Evolutionary conservation across 2,888 invertebrate genomes (phyloP).

Genomic region (Drosophila mimetica): DNA sequence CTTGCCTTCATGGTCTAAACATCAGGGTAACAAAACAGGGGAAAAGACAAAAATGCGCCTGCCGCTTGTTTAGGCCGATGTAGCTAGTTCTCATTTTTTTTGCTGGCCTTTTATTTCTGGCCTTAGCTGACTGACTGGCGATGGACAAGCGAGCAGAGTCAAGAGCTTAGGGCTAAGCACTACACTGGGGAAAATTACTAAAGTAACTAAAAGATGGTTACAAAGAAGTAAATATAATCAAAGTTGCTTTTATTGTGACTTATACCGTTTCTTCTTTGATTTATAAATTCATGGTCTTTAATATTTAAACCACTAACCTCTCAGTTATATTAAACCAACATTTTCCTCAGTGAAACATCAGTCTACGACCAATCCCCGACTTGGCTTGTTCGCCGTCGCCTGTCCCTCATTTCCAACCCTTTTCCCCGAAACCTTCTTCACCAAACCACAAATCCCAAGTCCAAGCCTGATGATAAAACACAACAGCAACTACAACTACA

Average conservation of each 20-base stretch:
- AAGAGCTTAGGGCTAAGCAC: constrained; percentile 49
- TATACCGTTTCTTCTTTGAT: too few species aligned
- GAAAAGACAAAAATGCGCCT: constrained; percentile 55
- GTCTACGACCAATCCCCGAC: constrained; percentile 36
- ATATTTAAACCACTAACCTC: background rate
- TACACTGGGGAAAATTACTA: constrained; percentile 6
- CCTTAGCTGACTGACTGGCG: constrained; percentile 49
- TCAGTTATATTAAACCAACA: accelerated
- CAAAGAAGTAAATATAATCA: too few species aligned
- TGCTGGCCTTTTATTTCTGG: constrained; percentile 3
- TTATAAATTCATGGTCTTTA: background rate
- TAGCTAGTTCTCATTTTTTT: constrained; percentile 42
- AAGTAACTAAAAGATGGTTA: too few species aligned
- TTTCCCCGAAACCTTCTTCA: constrained; percentile 3
- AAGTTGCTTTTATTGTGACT: too few species aligned
- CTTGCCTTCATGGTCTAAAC: background rate
- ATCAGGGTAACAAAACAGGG: constrained; percentile 7
- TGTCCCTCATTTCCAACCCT: constrained; percentile 4
- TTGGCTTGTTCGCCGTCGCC: constrained; percentile 37
- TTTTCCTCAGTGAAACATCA: constrained; percentile 24
- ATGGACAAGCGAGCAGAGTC: constrained; percentile 59
- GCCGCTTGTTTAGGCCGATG: constrained; percentile 48
- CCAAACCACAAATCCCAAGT: constrained; percentile 15
- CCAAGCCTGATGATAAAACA: constrained; percentile 59
- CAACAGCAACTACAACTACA: constrained; percentile 17